Conservation (phyloP, 2,113 vertebrate species). For the Corythornis vintsioides region DNA sequence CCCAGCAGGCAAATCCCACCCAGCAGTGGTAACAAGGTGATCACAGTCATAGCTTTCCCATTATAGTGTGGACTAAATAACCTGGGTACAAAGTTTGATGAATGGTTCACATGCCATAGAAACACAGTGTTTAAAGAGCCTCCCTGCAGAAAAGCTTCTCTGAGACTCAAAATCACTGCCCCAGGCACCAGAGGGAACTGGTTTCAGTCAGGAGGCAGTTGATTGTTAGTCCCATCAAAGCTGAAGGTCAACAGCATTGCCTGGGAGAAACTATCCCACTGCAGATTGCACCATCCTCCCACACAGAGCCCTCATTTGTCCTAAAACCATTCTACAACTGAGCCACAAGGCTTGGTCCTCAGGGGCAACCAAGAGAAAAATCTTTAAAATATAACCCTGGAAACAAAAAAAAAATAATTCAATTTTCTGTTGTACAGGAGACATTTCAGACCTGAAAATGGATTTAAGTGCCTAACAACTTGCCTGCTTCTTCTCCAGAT, state of each 20-base stretch:
- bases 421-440: not conserved
- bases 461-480: not conserved
- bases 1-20: not conserved
- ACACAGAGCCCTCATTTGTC: not conserved
- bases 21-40: not conserved
- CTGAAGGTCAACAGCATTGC: not conserved
- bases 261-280: not conserved
- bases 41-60: not conserved
- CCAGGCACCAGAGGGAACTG: not conserved
- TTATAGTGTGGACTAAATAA: not conserved
- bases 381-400: not conserved
- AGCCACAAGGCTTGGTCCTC: not conserved
- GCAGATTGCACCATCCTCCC: not conserved
- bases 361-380: slow-evolving; percentile 19
- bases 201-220: not conserved
- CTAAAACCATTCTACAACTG: not conserved
- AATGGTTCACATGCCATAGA: not conserved
- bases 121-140: not conserved
- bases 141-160: not conserved
- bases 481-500: not conserved
- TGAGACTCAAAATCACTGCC: not conserved
- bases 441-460: not conserved
- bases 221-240: not conserved
- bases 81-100: not conserved
- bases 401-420: slow-evolving; percentile 16